phyloP scores from a whole-genome alignment of 1,140 invertebrate species.

The Epicauta chinensis region DNA sequence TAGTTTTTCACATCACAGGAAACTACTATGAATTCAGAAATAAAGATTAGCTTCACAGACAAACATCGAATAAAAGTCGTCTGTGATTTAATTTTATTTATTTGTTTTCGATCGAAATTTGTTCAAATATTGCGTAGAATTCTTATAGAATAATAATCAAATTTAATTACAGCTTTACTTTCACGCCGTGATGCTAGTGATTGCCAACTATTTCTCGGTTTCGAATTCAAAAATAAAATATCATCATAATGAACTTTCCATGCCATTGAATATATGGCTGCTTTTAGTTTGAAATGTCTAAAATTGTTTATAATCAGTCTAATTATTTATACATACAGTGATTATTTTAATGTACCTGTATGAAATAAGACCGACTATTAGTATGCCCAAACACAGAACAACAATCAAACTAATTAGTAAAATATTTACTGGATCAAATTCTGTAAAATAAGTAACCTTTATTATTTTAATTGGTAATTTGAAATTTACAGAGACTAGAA shows the following conservation, averaged over 20 bases:
- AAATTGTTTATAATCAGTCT: constrained; percentile 21
- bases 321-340: background rate
- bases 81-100: too few relatives aligned
- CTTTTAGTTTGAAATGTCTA: constrained; percentile 88
- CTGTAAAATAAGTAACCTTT: constrained; percentile 21
- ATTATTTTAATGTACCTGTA: constrained; percentile 24
- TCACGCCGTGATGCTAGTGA: constrained; percentile 18
- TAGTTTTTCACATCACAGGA: too few relatives aligned
- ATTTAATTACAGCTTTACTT: constrained; percentile 11
- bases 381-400: constrained; percentile 21
- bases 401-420: constrained; percentile 23
- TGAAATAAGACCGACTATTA: constrained; percentile 21
- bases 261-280: constrained; percentile 90
- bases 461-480: background rate
- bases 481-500: too few relatives aligned
- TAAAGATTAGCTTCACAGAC: too few relatives aligned
- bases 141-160: background rate
- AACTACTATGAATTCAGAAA: too few relatives aligned
- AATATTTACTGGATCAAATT: constrained; percentile 23
- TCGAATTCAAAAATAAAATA: constrained; percentile 48
- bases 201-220: constrained; percentile 33
- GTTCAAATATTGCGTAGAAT: too few relatives aligned
- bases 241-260: constrained; percentile 89
- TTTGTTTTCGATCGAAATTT: too few relatives aligned
- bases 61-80: too few relatives aligned